A percentile compares a stretch with the other conserved stretches of the same genome.
Evolutionary conservation across 2,113 vertebrate species (phyloP).

Genomic region (Smithornis capensis): DNA sequence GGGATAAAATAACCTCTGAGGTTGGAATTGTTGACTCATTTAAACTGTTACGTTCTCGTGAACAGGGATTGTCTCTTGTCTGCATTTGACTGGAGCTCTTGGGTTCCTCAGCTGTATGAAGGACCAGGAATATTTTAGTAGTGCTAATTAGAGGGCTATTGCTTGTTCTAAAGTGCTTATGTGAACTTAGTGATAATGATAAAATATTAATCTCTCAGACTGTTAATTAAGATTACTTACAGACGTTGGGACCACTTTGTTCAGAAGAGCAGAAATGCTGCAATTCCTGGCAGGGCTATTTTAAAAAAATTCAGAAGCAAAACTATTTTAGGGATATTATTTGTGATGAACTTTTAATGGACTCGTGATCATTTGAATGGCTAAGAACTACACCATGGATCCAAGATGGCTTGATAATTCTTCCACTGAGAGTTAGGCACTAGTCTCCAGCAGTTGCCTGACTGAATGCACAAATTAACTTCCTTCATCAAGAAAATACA

Average conservation of each 20-base stretch:
- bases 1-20: background rate
- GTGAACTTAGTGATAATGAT: background rate
- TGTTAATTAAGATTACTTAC: background rate
- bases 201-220: background rate
- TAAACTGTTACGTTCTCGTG: background rate
- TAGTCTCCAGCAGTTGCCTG: background rate
- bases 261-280: background rate
- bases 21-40: background rate
- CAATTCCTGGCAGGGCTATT: background rate
- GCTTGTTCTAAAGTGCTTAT: background rate
- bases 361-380: background rate
- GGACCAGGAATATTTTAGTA: background rate
- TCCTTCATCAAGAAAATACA: background rate
- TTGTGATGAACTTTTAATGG: slow-evolving; percentile 1
- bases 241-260: background rate
- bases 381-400: background rate
- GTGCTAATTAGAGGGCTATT: background rate
- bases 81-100: background rate
- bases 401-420: background rate
- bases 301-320: background rate
- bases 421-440: background rate
- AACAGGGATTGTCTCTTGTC: background rate
- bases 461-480: background rate
- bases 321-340: background rate
- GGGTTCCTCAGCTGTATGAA: background rate